Base-by-base conservation (phyloP, 2,797 vertebrate genomes). In the Selene dorsalis region DNA sequence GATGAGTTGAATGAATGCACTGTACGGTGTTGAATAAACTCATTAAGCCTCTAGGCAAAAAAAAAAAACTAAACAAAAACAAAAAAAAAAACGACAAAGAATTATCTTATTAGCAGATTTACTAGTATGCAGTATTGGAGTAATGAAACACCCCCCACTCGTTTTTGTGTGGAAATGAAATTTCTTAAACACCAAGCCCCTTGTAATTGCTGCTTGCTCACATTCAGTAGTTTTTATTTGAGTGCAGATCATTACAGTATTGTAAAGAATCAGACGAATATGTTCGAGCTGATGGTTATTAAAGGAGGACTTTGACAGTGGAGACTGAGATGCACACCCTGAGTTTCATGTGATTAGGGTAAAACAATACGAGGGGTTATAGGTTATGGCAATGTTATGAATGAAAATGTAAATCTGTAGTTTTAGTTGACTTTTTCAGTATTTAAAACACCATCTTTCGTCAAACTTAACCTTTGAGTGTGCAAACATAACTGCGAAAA, bases 1-100 rank as follows among this genome's bases (percentile, higher is more conserved):
- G 39, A 32, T 61, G 20, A 80, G 11, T 14, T 30, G 7, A 65
- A 74, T 67, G 35, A n/a, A 58, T 59, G 60, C 45, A 13, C 30
- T 13, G 17, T n/a, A 6, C 14, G 17, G 13, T 52, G 17, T 16
- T 48, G 30, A 38, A 17, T 30, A 9, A 43, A 43, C 28, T 67
- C n/a, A 30, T 18, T 55, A 53, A 32, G 52, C 28, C 35, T 52
- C 17, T 11, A 73, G 17, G 7, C 6, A 76, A 74, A 69, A 63
- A 22, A 35, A 41, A 52, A 57, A 52, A 41, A 41, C 39, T 0
- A 39, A 39, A 39, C 9, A 39, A 10, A 39, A 39, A 39, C 39
- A 13, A 13, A 39, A 4, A 45, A 4, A 45, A 5, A 45, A 6
- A 45, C 6, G 6, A 71, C 69, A 59, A 70, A 70, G 64, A 13